Conservation (phyloP, 2,888 invertebrate species). For the Phorcus lineatus region DNA sequence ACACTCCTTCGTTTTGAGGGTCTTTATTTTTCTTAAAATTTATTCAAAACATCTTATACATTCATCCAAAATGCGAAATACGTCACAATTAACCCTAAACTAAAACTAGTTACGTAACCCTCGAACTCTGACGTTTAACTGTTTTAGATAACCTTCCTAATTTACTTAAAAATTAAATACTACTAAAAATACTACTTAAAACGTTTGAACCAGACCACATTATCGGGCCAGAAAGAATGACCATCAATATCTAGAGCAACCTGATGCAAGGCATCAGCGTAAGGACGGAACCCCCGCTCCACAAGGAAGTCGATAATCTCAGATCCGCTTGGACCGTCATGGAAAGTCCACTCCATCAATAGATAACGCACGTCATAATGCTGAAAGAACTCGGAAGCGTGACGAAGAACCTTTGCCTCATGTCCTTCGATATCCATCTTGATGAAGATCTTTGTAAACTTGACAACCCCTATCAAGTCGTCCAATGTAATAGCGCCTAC, state of each 20-base stretch:
- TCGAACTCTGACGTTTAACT: no score
- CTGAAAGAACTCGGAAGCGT: constrained; percentile 51
- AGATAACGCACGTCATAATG: constrained; percentile 52
- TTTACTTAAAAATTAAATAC: no score
- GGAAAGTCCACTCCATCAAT: constrained; percentile 64
- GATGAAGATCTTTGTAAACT: constrained; percentile 48
- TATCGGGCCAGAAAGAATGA: constrained; percentile 59
- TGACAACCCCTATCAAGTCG: constrained; percentile 48
- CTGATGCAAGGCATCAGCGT: constrained; percentile 29
- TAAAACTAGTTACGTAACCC: no score
- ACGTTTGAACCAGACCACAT: constrained; percentile 61
- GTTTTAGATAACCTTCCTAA: no score
- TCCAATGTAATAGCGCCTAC: constrained; percentile 53
- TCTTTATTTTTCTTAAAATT: no score
- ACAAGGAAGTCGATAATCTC: constrained; percentile 48
- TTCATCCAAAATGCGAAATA: no score
- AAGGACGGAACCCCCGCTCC: constrained; percentile 56
- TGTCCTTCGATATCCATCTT: constrained; percentile 67
- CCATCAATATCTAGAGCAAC: constrained; percentile 39
- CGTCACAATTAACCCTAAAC: no score
- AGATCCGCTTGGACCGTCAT: constrained; percentile 39
- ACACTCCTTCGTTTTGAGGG: no score
- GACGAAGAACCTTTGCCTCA: constrained; percentile 53
- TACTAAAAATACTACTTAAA: no score
- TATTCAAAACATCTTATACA: no score